Evolutionary conservation across 2,113 vertebrate genomes (phyloP).

Genomic region (Saguinus imperator): DNA sequence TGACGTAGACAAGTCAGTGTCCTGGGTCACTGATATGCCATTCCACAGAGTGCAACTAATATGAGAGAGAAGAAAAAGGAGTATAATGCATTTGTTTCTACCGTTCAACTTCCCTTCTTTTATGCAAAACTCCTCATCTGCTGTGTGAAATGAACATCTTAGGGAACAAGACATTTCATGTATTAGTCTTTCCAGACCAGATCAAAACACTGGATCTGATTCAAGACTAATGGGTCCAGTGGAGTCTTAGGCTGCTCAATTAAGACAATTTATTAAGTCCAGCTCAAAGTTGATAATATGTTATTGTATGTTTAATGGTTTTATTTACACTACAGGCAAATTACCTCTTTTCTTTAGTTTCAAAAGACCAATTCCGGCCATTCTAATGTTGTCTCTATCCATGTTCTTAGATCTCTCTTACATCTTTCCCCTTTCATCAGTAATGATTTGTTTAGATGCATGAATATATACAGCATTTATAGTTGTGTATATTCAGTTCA

Average conservation of each 20-base stretch:
- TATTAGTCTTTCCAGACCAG: conserved; percentile 51
- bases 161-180: conserved; percentile 8
- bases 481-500: not conserved
- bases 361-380: not conserved
- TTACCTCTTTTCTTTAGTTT: not conserved
- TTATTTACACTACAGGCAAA: not conserved
- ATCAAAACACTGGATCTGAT: conserved; percentile 37
- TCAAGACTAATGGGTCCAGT: not conserved
- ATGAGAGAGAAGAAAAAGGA: not conserved
- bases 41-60: not conserved
- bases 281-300: not conserved
- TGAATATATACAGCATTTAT: not conserved
- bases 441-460: not conserved
- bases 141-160: conserved; percentile 58
- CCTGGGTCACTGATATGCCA: not conserved
- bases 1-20: not conserved
- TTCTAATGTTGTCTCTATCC: not conserved
- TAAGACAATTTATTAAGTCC: conserved; percentile 45
- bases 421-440: not conserved
- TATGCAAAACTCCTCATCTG: not conserved
- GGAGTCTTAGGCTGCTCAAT: conserved; percentile 4
- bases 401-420: not conserved
- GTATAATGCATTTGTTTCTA: not conserved
- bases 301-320: not conserved
- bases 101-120: not conserved